Evolutionary conservation across 1,140 invertebrate genomes (phyloP), one percentile per base, ranked within the genome.

Genomic region (Colletes gigas): DNA sequence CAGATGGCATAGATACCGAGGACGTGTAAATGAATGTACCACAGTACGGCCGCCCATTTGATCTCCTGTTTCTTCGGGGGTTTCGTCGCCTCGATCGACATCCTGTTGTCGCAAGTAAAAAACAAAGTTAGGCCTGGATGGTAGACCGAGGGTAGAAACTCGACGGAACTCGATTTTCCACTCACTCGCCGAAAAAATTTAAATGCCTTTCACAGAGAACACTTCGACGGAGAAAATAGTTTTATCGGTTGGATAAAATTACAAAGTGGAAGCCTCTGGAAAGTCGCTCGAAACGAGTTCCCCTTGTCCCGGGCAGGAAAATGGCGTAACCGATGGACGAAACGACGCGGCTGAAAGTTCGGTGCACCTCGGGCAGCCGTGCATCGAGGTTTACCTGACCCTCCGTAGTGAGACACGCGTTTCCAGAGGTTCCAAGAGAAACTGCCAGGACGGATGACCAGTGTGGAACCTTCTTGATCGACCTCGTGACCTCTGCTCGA

Each of bases 1-100:
- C 94, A 95, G 12, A 95, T 75, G 50, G 95, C 96, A 78, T 95
- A 96, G 0, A 95, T 19, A 0, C 95, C 96, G 0, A 96, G 93
- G 4, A 95, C 91, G 82, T 96, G 95, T 8, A 97, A 88, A 82
- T 96, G 95, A 57, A 96, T 95, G 83, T 95, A 96, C 89, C 95
- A 95, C 0, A 96, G 90, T 0, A 96, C 95, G 4, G 93, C 91
- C 0, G 94, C 93, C 96, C 96, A 97, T n/a, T 82, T 66, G 0
- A 86, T 57, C 0, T 87, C 81, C 17, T 52, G 71, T 19, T 84
- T 90, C 1, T 41, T 44, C 9, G n/a, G 10, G 2, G 15, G 7
- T 5, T 67, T 52, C 65, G 19, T 10, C 4, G 52, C 73, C 14
- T 84, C 39, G 19, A 52, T 55, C 5, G 19, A 21, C 54, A 8